Percentiles rank a stretch among this genome's conserved stretches.
Conservation (phyloP, 2,113 vertebrate genomes). For the Passer domesticus region DNA sequence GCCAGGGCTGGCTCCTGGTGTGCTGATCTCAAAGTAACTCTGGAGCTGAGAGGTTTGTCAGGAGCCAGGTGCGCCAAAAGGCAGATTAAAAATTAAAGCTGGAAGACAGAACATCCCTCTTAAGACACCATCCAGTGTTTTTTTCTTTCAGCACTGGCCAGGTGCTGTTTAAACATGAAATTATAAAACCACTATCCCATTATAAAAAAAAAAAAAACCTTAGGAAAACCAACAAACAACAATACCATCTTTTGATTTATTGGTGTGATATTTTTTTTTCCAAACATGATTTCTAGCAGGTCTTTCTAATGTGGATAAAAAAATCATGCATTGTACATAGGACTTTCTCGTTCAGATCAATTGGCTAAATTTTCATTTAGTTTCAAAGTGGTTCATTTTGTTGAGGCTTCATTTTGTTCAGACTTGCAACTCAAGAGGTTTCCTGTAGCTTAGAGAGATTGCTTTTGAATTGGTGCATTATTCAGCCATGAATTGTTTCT, state of each 20-base stretch:
- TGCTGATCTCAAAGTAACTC: not conserved
- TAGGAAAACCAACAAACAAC: not conserved
- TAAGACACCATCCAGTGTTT: not conserved
- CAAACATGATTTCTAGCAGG: not conserved
- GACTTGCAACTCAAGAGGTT: constrained; percentile 64
- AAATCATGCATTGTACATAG: not conserved
- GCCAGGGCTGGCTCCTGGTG: not conserved
- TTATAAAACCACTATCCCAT: not conserved
- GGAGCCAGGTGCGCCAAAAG: not conserved
- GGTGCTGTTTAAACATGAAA: not conserved
- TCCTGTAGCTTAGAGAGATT: constrained; percentile 74
- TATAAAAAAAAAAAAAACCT: not conserved
- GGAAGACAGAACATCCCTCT: not conserved
- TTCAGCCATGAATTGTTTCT: constrained; percentile 76
- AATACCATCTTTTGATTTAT: not conserved
- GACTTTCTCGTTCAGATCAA: constrained; percentile 57
- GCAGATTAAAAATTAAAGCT: not conserved
- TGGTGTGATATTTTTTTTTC: not conserved
- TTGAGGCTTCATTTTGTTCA: constrained; percentile 64
- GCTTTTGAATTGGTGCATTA: constrained; percentile 74
- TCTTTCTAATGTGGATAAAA: not conserved
- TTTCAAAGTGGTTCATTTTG: constrained; percentile 63
- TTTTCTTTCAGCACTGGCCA: not conserved
- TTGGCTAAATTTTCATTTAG: constrained; percentile 72
- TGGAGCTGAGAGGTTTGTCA: not conserved